Percentiles rank a stretch among this genome's conserved stretches.
phyloP scores from a whole-genome alignment of 1,140 invertebrate genomes.

The Sarcophaga bullata region DNA sequence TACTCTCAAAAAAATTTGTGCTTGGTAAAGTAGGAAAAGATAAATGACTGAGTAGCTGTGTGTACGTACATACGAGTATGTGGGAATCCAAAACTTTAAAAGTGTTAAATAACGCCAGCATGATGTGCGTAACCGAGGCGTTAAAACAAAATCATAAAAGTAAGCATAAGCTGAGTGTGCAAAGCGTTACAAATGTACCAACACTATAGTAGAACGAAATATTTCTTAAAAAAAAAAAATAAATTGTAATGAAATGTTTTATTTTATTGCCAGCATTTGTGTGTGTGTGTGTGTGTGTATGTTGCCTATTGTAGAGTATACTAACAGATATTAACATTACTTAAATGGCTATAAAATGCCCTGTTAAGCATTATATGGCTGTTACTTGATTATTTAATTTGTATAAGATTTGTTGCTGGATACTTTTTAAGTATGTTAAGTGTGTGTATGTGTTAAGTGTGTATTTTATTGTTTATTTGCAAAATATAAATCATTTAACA shows the following conservation, averaged over 20 bases:
- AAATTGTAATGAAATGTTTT: too few relatives aligned
- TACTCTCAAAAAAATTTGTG: too few relatives aligned
- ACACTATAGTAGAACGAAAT: too few relatives aligned
- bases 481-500: constrained; percentile 60
- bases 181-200: neutral
- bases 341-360: constrained; percentile 3
- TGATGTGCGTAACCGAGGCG: constrained; percentile 63
- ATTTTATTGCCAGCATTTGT: too few relatives aligned
- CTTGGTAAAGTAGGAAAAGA: too few relatives aligned
- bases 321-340: neutral
- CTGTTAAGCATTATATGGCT: neutral
- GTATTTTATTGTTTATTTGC: neutral
- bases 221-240: too few relatives aligned
- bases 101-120: constrained; percentile 33
- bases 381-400: neutral
- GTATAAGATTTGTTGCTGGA: neutral
- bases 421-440: neutral
- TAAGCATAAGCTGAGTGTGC: neutral
- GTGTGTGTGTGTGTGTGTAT: too few relatives aligned
- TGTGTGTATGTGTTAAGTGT: too few relatives aligned
- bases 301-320: neutral
- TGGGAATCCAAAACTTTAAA: neutral
- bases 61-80: neutral
- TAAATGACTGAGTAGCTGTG: too few relatives aligned
- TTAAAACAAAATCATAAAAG: constrained; percentile 51